Conservation (phyloP, 92 coral and sea anemone genomes). For the Galaxea fascicularis region DNA sequence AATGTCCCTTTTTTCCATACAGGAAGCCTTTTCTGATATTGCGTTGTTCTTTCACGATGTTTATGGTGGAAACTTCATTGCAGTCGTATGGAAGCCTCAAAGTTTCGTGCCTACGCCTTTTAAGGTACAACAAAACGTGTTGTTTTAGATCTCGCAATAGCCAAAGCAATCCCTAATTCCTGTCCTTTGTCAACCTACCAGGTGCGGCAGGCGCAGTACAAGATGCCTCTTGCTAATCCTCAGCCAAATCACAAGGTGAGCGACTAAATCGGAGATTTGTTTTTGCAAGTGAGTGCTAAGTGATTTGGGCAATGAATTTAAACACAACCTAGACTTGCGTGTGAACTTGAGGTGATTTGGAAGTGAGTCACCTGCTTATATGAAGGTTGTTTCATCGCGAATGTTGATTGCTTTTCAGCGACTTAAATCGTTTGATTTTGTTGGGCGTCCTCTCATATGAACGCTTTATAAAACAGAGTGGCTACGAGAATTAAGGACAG, state of each 20-base stretch:
- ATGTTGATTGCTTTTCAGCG: too few relatives aligned
- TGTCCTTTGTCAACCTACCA: constrained; percentile 15
- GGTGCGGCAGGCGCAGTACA: constrained; percentile 81
- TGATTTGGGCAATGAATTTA: neutral
- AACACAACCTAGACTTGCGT: neutral
- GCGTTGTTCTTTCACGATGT: constrained; percentile 90
- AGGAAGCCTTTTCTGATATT: constrained; percentile 89
- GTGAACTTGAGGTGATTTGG: too few relatives aligned
- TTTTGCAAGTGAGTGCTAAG: neutral
- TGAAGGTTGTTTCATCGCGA: too few relatives aligned
- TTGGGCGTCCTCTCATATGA: too few relatives aligned
- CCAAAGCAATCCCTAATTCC: neutral
- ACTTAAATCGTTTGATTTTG: too few relatives aligned
- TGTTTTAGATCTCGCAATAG: neutral
- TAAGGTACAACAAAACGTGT: constrained; percentile 60
- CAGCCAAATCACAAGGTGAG: constrained; percentile 46
- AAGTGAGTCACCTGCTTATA: too few relatives aligned
- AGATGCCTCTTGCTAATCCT: constrained; percentile 54
- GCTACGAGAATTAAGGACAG: too few relatives aligned
- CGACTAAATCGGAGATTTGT: neutral
- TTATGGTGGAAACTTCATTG: constrained; percentile 82
- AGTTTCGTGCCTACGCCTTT: constrained; percentile 73
- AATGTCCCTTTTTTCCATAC: neutral
- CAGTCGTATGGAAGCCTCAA: constrained; percentile 89
- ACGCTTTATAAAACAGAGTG: too few relatives aligned